These are phyloP conservation scores for Latrodectus elegans DNA, from an alignment of 2,888 invertebrate species.

Conservation along the genomic window DNA sequence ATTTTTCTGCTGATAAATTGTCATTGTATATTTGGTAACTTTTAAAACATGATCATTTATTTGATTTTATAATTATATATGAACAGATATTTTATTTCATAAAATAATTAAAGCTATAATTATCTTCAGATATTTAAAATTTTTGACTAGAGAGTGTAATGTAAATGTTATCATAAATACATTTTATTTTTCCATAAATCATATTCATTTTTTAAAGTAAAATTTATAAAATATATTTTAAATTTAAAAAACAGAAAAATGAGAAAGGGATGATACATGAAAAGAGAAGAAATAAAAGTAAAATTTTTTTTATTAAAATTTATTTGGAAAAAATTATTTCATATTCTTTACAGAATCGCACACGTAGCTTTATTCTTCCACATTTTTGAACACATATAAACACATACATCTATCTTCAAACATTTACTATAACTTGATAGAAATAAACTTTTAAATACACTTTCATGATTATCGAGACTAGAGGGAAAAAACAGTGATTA, in stretches of 20 bases:
- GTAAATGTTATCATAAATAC: too few relatives aligned
- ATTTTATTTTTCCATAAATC: neutral
- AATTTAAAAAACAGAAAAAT: neutral
- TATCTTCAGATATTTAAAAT: too few relatives aligned
- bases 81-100: too few relatives aligned
- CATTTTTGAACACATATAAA: slow-evolving; percentile 36
- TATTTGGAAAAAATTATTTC: slow-evolving; percentile 58
- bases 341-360: slow-evolving; percentile 43
- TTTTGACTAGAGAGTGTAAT: too few relatives aligned
- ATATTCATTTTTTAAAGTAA: neutral
- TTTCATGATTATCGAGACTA: slow-evolving; percentile 48
- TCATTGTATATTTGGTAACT: too few relatives aligned
- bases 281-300: neutral
- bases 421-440: slow-evolving; percentile 35
- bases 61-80: too few relatives aligned
- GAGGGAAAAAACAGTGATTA: slow-evolving; percentile 42
- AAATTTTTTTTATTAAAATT: slow-evolving; percentile 52
- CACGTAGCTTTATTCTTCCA: slow-evolving; percentile 27
- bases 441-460: slow-evolving; percentile 44
- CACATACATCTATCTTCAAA: slow-evolving; percentile 31
- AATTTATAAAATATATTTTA: neutral
- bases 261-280: neutral
- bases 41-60: too few relatives aligned
- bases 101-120: too few relatives aligned
- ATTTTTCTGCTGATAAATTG: too few relatives aligned